A percentile compares a stretch with the other conserved stretches of the same genome.
Conservation (phyloP, 2,888 invertebrate species). For the Vesta saturnalis region DNA sequence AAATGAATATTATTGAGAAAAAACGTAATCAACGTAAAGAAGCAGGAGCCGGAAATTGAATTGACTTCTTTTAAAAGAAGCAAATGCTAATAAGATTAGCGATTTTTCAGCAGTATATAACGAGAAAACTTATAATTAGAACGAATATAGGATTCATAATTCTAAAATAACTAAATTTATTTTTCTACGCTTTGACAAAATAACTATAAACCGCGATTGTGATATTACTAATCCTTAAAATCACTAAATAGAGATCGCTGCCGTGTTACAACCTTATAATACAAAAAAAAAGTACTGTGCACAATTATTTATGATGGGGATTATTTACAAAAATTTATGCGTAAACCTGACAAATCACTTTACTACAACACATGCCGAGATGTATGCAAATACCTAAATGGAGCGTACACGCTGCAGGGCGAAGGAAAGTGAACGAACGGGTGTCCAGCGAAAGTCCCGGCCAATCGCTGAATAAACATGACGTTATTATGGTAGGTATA, state of each 20-base stretch:
- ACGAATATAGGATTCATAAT: conserved; percentile 42
- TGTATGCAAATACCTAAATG: conserved; percentile 43
- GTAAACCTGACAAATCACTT: conserved; percentile 41
- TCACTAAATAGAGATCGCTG: no score
- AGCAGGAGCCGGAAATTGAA: conserved; percentile 41
- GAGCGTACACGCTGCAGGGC: conserved; percentile 35
- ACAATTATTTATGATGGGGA: conserved; percentile 36
- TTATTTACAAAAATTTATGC: conserved; percentile 41
- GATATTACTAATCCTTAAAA: no score
- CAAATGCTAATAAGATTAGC: conserved; percentile 45
- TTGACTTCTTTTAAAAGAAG: conserved; percentile 42
- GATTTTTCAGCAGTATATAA: conserved; percentile 37
- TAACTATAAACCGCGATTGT: no score
- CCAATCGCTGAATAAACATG: conserved; percentile 47
- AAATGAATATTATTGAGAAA: conserved; percentile 26
- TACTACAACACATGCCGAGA: conserved; percentile 25
- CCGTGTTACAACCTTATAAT: no score
- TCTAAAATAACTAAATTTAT: conserved; percentile 43
- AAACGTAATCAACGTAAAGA: conserved; percentile 26
- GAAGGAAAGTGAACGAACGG: conserved; percentile 40
- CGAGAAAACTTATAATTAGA: conserved; percentile 38
- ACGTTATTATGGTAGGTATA: conserved; percentile 42
- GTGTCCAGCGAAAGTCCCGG: conserved; percentile 40
- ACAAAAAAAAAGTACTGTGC: conserved; percentile 32
- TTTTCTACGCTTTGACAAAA: conserved; percentile 34